A percentile compares a stretch with the other conserved stretches of the same genome.
Evolutionary conservation across 2,113 vertebrate species (phyloP).

Genomic region (Laterallus jamaicensis): DNA sequence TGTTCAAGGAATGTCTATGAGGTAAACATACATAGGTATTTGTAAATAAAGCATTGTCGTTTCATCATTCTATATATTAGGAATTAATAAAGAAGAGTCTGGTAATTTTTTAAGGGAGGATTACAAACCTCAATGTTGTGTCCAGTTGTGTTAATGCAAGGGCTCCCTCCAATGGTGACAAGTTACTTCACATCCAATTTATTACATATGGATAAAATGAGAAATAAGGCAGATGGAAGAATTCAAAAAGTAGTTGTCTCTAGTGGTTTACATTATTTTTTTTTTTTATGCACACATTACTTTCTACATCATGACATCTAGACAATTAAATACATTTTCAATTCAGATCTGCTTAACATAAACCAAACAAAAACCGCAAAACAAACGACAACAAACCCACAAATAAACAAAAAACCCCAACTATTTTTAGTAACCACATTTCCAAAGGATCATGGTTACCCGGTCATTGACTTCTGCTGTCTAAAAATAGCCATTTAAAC

Average conservation of each 20-base stretch:
- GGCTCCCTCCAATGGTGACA: conserved; percentile 36
- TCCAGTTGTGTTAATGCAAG: background rate
- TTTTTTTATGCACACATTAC: background rate
- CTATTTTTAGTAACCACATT: background rate
- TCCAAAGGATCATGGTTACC: background rate
- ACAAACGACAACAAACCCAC: too few species aligned
- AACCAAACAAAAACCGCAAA: too few species aligned
- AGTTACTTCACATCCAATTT: background rate
- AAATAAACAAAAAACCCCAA: background rate
- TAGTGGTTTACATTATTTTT: background rate
- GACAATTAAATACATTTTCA: background rate
- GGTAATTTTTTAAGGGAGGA: background rate
- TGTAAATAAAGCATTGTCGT: background rate
- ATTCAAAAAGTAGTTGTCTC: background rate
- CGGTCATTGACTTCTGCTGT: background rate
- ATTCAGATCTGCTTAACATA: background rate
- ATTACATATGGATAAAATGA: background rate
- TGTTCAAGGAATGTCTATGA: background rate
- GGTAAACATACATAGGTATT: background rate
- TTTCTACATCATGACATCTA: background rate
- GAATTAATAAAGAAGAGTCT: background rate
- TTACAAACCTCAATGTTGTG: background rate
- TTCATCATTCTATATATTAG: background rate
- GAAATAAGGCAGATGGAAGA: background rate
- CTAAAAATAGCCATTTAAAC: background rate